Conservation (phyloP, 2,888 invertebrate genomes). For the Agelastica alni region DNA sequence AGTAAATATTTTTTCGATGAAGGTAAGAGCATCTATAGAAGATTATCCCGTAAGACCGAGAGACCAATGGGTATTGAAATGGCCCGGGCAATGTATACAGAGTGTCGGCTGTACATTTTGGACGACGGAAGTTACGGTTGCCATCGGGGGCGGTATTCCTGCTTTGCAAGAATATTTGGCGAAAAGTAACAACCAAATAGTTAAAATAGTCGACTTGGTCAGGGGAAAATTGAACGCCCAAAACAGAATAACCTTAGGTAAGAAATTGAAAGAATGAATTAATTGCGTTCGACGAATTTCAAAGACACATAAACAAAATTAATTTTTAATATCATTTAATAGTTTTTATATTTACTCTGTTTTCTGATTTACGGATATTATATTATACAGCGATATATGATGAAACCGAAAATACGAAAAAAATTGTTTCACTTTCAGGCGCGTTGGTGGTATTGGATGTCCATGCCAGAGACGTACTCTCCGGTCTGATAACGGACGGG, state of each 20-base stretch:
- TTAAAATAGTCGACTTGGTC: constrained; percentile 81
- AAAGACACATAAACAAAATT: too few species aligned
- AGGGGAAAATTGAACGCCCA: constrained; percentile 84
- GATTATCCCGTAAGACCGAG: constrained; percentile 71
- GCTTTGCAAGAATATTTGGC: constrained; percentile 69
- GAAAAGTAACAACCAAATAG: constrained; percentile 76
- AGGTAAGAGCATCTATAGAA: constrained; percentile 60
- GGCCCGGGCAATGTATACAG: constrained; percentile 90
- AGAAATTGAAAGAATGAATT: too few species aligned
- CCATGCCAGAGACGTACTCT: constrained; percentile 86
- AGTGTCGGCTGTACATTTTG: constrained; percentile 85
- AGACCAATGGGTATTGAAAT: constrained; percentile 78
- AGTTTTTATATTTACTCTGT: not conserved
- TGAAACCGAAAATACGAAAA: too few species aligned
- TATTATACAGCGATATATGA: too few species aligned
- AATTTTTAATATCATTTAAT: too few species aligned
- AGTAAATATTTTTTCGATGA: not conserved
- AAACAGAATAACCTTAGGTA: constrained; percentile 83
- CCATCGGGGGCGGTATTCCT: constrained; percentile 65
- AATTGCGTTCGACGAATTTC: too few species aligned
- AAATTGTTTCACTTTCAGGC: constrained; percentile 59
- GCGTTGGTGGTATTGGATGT: constrained; percentile 92
- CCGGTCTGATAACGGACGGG: constrained; percentile 66
- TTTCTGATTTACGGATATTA: too few species aligned
- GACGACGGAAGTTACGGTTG: constrained; percentile 86